Base-by-base conservation (phyloP, 1,140 invertebrate species). In the Notospermus geniculatus region DNA sequence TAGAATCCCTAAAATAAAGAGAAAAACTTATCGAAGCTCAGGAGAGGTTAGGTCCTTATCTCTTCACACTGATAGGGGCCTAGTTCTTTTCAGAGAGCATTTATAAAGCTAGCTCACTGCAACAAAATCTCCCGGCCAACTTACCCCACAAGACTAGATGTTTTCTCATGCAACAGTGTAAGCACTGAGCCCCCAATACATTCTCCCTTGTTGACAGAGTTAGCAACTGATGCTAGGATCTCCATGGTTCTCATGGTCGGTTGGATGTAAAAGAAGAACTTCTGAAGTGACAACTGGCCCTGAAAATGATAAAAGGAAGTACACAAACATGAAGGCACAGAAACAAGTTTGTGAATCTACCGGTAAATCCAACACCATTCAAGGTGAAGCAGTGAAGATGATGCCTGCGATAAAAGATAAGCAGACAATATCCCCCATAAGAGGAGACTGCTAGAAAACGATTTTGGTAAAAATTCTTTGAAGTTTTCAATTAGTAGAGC, bases 221-320 rank as follows among this genome's bases (percentile, higher is more conserved):
- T 87, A 2, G 90, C 85, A 43, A 93, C 87, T 62, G 88, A 87
- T 30, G 89, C 88, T 28, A 97, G 78, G 64, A 93, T 87, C 67
- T 90, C 87, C 86, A 97, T 88, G 15, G 89, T 89, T 58, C 87
- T 85, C 80, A 93, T 86, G 19, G 89, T 91, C 0, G 91, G 88
- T 72, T 95, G 88, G 54, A 96, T 84, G 78, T 91, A 94, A 80
- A 91, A 96, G 86, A 91, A 93, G 50, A 97, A 74, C 74, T 94
- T 95, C 74, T 96, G 91, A 39, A 97, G 82, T 63, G 88, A 90
- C 56, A 97, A 76, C 68, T 88, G 87, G n/a, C 87, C 86, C 65
- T 87, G 83, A 17, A 65, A n/a, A n/a, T n/a, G 62, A 19, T n/a
- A 50, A 29, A 32, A 4, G 15, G 32, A n/a, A n/a, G n/a, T n/a